These are phyloP conservation scores for Astropecten irregularis DNA, from an alignment of 53 echinoderm and acorn worm species.

Conservation along the genomic window DNA sequence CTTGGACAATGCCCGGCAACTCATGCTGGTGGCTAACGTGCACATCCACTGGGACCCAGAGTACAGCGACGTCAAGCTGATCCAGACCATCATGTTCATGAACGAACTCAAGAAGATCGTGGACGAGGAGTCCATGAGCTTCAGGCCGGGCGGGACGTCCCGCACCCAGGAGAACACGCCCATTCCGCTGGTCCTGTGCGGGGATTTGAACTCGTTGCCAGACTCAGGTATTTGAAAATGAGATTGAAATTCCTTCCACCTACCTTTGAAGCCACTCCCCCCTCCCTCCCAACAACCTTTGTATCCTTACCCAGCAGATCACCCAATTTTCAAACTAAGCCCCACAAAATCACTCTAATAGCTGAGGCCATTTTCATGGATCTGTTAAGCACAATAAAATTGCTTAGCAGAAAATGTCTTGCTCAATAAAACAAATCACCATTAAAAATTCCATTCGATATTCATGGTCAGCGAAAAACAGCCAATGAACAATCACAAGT, in stretches of 20 bases:
- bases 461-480: no score
- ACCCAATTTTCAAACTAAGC: background rate
- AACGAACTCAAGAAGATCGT: conserved; percentile 92
- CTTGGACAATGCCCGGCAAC: conserved; percentile 68
- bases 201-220: conserved; percentile 97
- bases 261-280: no score
- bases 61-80: conserved; percentile 95
- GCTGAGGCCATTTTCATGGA: no score
- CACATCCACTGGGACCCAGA: conserved; percentile 99
- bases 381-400: no score
- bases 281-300: no score
- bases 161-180: conserved; percentile 25
- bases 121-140: conserved; percentile 88
- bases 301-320: no score
- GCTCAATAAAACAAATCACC: no score
- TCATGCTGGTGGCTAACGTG: conserved; percentile 87
- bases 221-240: conserved; percentile 96
- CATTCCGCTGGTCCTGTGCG: conserved; percentile 91
- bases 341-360: background rate
- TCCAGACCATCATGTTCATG: conserved; percentile 99
- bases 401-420: no score
- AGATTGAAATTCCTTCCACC: no score
- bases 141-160: conserved; percentile 82
- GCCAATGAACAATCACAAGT: no score
- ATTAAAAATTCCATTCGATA: no score